A percentile compares a stretch with the other conserved stretches of the same genome.
phyloP scores from a whole-genome alignment of 2,113 vertebrate species.

The cattle (Bos taurus) region DNA sequence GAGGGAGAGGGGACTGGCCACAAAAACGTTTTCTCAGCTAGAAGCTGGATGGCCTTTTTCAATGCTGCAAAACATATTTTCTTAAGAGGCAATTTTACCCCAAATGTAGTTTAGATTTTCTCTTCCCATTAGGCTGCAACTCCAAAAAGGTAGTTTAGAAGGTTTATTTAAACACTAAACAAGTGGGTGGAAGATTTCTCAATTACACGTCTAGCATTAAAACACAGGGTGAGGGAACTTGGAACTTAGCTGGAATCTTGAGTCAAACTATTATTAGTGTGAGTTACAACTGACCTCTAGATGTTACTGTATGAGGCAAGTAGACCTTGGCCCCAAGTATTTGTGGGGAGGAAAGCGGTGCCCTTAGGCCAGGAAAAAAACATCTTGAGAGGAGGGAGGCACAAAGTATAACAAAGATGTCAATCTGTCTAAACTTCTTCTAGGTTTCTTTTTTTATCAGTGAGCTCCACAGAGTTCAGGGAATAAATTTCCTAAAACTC shows the following conservation, averaged over 20 bases:
- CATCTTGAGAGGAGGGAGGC: no score
- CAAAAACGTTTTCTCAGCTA: background rate
- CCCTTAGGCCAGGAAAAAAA: background rate
- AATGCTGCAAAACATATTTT: conserved; percentile 33
- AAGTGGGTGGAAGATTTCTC: conserved; percentile 48
- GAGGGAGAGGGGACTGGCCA: no score
- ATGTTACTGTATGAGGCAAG: background rate
- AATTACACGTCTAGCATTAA: conserved; percentile 60
- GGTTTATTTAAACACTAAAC: conserved; percentile 52
- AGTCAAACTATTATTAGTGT: conserved; percentile 41
- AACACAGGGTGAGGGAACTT: conserved; percentile 47
- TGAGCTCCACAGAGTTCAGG: background rate
- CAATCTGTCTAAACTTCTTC: background rate
- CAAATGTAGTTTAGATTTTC: conserved; percentile 14
- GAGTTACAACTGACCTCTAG: conserved; percentile 31
- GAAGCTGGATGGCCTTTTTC: background rate
- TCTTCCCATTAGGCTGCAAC: conserved; percentile 23
- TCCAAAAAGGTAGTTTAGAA: conserved; percentile 39
- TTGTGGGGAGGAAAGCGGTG: background rate
- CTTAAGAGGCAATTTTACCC: conserved; percentile 32
- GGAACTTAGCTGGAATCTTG: conserved; percentile 39
- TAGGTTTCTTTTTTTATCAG: background rate
- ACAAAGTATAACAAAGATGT: background rate
- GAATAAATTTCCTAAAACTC: background rate
- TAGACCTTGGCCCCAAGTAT: background rate